These are phyloP conservation scores for Glaucopsyche alexis DNA, from an alignment of 2,888 invertebrate genomes.

Conservation along the genomic window DNA sequence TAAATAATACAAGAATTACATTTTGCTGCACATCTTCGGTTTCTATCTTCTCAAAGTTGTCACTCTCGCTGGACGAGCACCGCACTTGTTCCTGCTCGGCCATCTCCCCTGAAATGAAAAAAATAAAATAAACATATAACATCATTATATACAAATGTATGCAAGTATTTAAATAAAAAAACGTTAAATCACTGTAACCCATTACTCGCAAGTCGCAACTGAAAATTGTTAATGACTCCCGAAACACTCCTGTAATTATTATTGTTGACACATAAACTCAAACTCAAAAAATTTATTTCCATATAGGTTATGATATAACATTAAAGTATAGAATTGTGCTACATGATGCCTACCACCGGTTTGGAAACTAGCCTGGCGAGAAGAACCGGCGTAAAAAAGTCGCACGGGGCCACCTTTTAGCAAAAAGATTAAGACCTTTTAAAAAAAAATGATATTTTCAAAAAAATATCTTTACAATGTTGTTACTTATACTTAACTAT, in stretches of 20 bases:
- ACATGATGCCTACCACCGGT: too few relatives aligned
- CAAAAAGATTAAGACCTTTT: too few relatives aligned
- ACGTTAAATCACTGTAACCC: conserved; percentile 4
- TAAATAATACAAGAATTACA: conserved; percentile 45
- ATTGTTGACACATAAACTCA: too few relatives aligned
- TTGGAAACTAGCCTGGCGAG: too few relatives aligned
- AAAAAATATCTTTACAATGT: too few relatives aligned
- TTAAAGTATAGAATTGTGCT: too few relatives aligned
- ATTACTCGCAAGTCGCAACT: not conserved
- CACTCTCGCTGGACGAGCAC: conserved; percentile 72
- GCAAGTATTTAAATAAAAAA: not conserved
- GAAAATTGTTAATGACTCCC: not conserved
- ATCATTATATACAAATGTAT: not conserved
- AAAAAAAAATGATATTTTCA: too few relatives aligned
- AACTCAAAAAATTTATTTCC: too few relatives aligned
- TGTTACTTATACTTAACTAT: too few relatives aligned
- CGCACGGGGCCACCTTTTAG: too few relatives aligned
- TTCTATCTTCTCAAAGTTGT: conserved; percentile 74
- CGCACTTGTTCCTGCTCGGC: conserved; percentile 55
- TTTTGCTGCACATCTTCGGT: conserved; percentile 55
- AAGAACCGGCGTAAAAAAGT: too few relatives aligned
- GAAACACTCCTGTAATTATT: not conserved
- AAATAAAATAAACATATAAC: not conserved
- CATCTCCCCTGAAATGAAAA: conserved; percentile 52
- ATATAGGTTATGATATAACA: too few relatives aligned